Base-by-base conservation (phyloP, 1,140 invertebrate genomes). In the Lasaia peninsularis region DNA sequence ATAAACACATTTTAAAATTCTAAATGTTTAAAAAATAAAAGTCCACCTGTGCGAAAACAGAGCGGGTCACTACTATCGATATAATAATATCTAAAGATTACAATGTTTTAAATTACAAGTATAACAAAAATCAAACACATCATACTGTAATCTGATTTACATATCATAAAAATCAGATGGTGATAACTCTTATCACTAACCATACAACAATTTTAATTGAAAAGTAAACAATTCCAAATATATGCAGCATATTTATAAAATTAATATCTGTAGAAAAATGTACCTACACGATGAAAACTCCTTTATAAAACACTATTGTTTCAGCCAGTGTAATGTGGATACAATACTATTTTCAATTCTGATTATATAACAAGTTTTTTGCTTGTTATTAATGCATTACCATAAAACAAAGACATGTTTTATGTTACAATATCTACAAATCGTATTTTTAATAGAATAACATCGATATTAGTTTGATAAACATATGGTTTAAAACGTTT, bases 321-420 rank as follows among this genome's bases (percentile, higher is more conserved):
- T 16, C 11, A 11, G 18, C 16, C 18, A 20, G 20, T 20, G 35
- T 11, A 21, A 20, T 18, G 9, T 4, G 18, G 18, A 16, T 2
- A 16, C 10, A 9, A 10, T 16, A 9, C 8, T 12, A n/a, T n/a
- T n/a, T n/a, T n/a, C n/a, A n/a, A n/a, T 18, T 16, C 12, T 18
- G 37, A 18, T 40, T 40, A 40, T 40, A 40, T 40, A 40, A 40
- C 37, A 40, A 40, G 9, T 44, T 44, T 44, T 40, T 18, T 44
- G 8, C n/a, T 14, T 20, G 37, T 44, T 44, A 10, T 44, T 18
- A 40, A 9, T 44, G 4, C 8, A 44, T 4, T 44, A 9, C 18
- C 8, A 37, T 8, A 8, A 7, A 37, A 1, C 24, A 28, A 7
- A 24, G 24, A 28, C 24, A 28, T 28, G 24, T 28, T 28, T 28